Conservation (phyloP, 2,797 vertebrate species). For the Nasua narica region DNA sequence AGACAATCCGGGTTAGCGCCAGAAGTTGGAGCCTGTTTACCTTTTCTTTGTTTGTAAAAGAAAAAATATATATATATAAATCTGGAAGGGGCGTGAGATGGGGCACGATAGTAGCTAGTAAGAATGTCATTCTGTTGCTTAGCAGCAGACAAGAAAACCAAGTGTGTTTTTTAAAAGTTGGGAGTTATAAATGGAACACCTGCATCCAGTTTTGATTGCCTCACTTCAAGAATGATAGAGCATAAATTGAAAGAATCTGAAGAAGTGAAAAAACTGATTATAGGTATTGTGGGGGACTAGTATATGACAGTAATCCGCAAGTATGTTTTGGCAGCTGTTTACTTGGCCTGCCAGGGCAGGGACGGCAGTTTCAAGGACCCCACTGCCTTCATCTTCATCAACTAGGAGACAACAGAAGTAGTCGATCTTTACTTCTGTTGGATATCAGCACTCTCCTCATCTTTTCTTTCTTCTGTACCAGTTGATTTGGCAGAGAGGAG, state of each 20-base stretch:
- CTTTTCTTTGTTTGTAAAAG: conserved; percentile 35
- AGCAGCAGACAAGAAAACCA: conserved; percentile 72
- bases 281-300: conserved; percentile 67
- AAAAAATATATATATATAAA: neutral
- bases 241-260: conserved; percentile 78
- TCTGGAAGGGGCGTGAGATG: neutral
- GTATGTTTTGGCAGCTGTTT: conserved; percentile 53
- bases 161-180: conserved; percentile 70
- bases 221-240: conserved; percentile 77
- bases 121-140: conserved; percentile 71
- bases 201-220: conserved; percentile 78
- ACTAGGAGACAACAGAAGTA: neutral
- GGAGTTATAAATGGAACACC: conserved; percentile 77
- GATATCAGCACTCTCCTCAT: neutral
- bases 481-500: conserved; percentile 16
- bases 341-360: conserved; percentile 10
- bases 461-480: neutral
- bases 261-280: conserved; percentile 75
- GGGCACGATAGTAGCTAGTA: conserved; percentile 43
- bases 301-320: conserved; percentile 63
- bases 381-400: conserved; percentile 43
- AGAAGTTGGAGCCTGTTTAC: conserved; percentile 55
- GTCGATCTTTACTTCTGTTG: conserved; percentile 30
- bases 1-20: neutral
- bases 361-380: conserved; percentile 28